Percentiles rank a stretch among this genome's conserved stretches.
These are phyloP conservation scores for Trigoniulus corallinus DNA, from an alignment of 1,140 invertebrate species.

Conservation along the genomic window DNA sequence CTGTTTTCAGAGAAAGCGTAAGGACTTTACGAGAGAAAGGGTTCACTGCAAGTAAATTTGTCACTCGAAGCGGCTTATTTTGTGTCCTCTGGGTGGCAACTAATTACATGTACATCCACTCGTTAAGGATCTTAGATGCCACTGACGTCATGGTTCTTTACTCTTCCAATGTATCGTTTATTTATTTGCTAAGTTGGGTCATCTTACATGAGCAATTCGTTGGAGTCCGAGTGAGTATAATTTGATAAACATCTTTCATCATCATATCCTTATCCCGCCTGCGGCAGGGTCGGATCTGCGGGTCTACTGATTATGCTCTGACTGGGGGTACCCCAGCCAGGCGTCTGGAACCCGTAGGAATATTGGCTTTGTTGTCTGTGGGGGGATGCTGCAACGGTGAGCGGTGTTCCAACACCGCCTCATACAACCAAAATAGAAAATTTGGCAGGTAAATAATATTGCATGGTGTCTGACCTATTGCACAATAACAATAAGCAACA, in stretches of 20 bases:
- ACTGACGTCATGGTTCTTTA: slow-evolving; percentile 85
- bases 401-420: neutral
- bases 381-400: no score
- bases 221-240: slow-evolving; percentile 64
- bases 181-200: slow-evolving; percentile 88
- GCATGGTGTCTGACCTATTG: no score
- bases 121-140: slow-evolving; percentile 62
- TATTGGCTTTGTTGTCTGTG: no score
- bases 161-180: slow-evolving; percentile 79
- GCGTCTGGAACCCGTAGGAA: no score
- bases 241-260: no score
- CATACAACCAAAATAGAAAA: no score
- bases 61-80: slow-evolving; percentile 59
- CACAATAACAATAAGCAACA: no score
- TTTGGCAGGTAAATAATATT: no score
- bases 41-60: slow-evolving; percentile 19
- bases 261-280: no score
- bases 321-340: no score
- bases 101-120: slow-evolving; percentile 78
- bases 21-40: slow-evolving; percentile 20
- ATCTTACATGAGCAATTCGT: slow-evolving; percentile 92
- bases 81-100: slow-evolving; percentile 81
- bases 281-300: no score
- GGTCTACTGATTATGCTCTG: no score
- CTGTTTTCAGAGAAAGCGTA: slow-evolving; percentile 19